These are phyloP conservation scores for Ptychodera flava DNA, from an alignment of 35 echinoderm and acorn worm genomes.

Conservation along the genomic window DNA sequence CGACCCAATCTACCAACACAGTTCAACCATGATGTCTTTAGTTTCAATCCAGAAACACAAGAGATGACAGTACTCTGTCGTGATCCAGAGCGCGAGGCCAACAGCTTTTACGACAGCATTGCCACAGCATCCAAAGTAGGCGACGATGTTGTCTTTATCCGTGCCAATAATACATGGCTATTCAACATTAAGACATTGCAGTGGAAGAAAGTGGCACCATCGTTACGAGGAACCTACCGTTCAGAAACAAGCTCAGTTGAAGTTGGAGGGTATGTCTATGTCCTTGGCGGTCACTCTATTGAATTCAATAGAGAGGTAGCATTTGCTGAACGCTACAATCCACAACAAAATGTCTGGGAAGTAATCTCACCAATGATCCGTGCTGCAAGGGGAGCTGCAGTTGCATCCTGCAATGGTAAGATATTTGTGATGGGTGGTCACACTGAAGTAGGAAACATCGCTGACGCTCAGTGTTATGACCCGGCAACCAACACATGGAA, in stretches of 20 bases:
- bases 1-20: slow-evolving; percentile 23
- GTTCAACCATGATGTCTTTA: slow-evolving; percentile 39
- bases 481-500: slow-evolving; percentile 22
- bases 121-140: slow-evolving; percentile 18
- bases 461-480: slow-evolving; percentile 48
- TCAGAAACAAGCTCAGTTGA: slow-evolving; percentile 10
- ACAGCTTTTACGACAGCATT: slow-evolving; percentile 46
- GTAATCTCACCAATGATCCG: slow-evolving; percentile 30
- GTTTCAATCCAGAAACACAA: slow-evolving; percentile 24
- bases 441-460: slow-evolving; percentile 42
- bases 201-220: slow-evolving; percentile 24
- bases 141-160: slow-evolving; percentile 19
- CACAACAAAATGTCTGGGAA: slow-evolving; percentile 43
- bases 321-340: slow-evolving; percentile 50
- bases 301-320: slow-evolving; percentile 10
- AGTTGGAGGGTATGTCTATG: slow-evolving; percentile 28
- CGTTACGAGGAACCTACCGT: neutral
- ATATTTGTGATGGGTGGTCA: slow-evolving; percentile 65
- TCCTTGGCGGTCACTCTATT: slow-evolving; percentile 39
- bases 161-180: slow-evolving; percentile 24
- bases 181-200: slow-evolving; percentile 29
- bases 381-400: slow-evolving; percentile 41
- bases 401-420: slow-evolving; percentile 31
- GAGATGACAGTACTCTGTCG: slow-evolving; percentile 27
- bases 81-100: slow-evolving; percentile 30